phyloP scores from a whole-genome alignment of 2,888 invertebrate genomes.

The Stomorhina lunata region DNA sequence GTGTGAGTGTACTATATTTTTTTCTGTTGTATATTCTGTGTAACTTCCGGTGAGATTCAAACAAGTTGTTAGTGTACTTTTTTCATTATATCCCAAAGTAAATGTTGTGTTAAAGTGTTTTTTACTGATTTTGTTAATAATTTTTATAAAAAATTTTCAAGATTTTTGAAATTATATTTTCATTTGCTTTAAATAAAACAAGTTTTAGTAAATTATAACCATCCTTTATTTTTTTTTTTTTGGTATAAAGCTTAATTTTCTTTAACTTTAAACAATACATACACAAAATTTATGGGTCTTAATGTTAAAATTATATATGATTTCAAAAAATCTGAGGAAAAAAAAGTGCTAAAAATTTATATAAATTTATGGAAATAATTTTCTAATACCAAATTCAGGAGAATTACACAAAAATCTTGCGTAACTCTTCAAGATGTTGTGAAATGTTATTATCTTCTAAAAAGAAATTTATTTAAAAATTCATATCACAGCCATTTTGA shows the following conservation, averaged over 20 bases:
- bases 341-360: conserved; percentile 3
- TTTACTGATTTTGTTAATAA: background rate
- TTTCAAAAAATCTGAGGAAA: background rate
- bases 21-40: conserved; percentile 57
- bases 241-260: background rate
- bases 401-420: conserved; percentile 70
- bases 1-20: conserved; percentile 44
- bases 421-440: conserved; percentile 80
- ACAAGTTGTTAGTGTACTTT: conserved; percentile 69
- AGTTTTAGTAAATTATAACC: background rate
- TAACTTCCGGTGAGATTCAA: conserved; percentile 67
- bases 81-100: conserved; percentile 40
- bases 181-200: background rate
- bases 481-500: conserved; percentile 81
- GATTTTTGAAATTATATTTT: background rate
- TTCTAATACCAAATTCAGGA: background rate
- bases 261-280: conserved; percentile 31
- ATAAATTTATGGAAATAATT: background rate
- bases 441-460: conserved; percentile 74
- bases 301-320: background rate
- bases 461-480: conserved; percentile 63
- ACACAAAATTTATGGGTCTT: conserved; percentile 40
- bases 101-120: conserved; percentile 35
- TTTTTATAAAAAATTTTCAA: background rate
- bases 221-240: no score